A percentile compares a stretch with the other conserved stretches of the same genome.
These are phyloP conservation scores for Taenaris catops DNA, from an alignment of 2,888 invertebrate genomes.

Conservation along the genomic window DNA sequence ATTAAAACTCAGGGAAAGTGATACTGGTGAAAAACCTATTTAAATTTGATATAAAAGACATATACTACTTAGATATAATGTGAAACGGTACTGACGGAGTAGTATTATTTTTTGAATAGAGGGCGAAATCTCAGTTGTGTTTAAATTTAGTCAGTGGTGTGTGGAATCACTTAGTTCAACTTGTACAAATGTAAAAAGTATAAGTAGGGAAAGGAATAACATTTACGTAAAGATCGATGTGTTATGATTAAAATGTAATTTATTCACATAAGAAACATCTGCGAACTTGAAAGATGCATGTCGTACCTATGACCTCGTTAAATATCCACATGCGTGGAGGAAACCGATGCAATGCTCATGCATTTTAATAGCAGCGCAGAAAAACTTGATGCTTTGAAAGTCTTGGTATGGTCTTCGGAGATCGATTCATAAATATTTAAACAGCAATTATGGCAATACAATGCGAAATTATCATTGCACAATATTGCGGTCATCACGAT, in stretches of 20 bases:
- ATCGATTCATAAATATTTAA: constrained; percentile 70
- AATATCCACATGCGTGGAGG: constrained; percentile 18
- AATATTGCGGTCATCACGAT: constrained; percentile 25
- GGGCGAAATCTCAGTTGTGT: too few species aligned
- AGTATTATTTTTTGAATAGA: too few species aligned
- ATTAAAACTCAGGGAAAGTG: too few species aligned
- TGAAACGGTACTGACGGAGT: too few species aligned
- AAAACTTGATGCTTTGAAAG: constrained; percentile 63
- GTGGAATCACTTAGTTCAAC: too few species aligned
- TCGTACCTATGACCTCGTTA: constrained; percentile 16
- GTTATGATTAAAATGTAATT: constrained; percentile 6
- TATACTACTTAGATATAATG: too few species aligned
- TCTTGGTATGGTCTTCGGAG: constrained; percentile 50
- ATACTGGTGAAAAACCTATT: too few species aligned
- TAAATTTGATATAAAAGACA: too few species aligned
- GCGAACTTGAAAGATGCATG: constrained; percentile 10
- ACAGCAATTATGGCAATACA: constrained; percentile 66
- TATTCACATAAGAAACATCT: constrained; percentile 14
- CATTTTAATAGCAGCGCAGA: constrained; percentile 57
- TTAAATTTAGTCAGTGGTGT: too few species aligned
- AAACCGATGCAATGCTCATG: constrained; percentile 33
- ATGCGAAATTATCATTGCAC: constrained; percentile 57
- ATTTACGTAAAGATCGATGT: constrained; percentile 3
- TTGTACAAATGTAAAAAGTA: not conserved
- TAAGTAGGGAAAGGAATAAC: constrained; percentile 2